Evolutionary conservation across 2,888 invertebrate species (phyloP), one percentile per base, ranked within the genome.

Genomic region (Noctua comes): DNA sequence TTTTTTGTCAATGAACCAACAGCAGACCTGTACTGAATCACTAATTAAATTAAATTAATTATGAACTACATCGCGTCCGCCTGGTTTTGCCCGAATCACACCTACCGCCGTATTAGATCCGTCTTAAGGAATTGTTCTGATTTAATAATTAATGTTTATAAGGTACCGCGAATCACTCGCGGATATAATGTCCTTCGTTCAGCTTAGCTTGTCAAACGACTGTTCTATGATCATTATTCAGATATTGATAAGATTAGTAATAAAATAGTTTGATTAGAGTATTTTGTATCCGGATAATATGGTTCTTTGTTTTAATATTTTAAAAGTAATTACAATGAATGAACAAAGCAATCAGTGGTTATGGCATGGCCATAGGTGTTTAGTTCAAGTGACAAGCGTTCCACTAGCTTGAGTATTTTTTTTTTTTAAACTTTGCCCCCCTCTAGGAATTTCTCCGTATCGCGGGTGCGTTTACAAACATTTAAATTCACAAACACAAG

Each of bases 111-210:
- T 76, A 76, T 89, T 89, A 95, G 95, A 95, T 96, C 96, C 95
- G 93, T 90, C 90, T 91, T 91, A 87, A 90, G 91, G 91, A 93
- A 93, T 93, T 93, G 93, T 91, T 93, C 94, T 94, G 94, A 93
- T 94, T 95, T 93, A 92, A 94, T 96, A 95, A 96, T 95, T 95
- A 94, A 95, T 95, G 92, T 92, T 90, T 93, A 80, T 85, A 93
- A 93, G 88, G 89, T 95, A 95, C 95, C 87, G 90, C 92, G 95
- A 95, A 96, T 89, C 90, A 92, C 91, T 95, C 86, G 91, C 95
- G 95, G 96, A 96, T 95, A 95, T 92, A 90, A 81, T 62, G 88
- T 89, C 88, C 89, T 89, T 88, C 88, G 80, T n/a, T 43, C 13
- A 66, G 66, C 66, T 66, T 79, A 79, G 86, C 88, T 88, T 90